Base-by-base conservation (phyloP, 2,113 vertebrate species). In the Sigmodon hispidus region DNA sequence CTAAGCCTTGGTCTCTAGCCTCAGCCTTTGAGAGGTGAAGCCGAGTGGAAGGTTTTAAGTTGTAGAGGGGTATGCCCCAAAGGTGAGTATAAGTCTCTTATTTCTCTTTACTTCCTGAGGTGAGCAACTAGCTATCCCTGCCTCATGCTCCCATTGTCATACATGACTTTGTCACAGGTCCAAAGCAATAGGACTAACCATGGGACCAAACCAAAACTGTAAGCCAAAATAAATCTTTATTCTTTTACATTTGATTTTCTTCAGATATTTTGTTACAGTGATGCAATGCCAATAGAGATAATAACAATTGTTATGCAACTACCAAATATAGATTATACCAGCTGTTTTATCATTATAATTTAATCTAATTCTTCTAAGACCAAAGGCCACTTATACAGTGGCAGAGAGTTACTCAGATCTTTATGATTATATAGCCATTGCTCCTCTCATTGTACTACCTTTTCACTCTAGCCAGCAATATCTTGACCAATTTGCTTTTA, bases 401-500 rank as follows among this genome's bases (percentile, higher is more conserved):
- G 3, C 36, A 7, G 10, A 89, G 83, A 52, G 24, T 67, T 90
- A 43, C 84, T 87, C 34, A 50, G 4, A 31, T 72, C 15, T 69
- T 94, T 29, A 17, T 12, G 16, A 57, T 85, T 93, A 67, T 48
- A 83, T 36, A 84, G 43, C 2, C 34, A 40, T 8, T 31, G 10
- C 10, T 43, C 36, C n/a, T 76, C 19, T n/a, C 17, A 13, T 40
- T 89, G 5, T 93, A 48, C 24, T 59, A 86, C 75, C 36, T 61
- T 9, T 34, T 86, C 65, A 40, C 57, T 10, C 40, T 31, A 89
- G 16, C 61, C 12, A 91, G 7, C 65, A 81, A 50, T 70, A 73
- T 11, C 4, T 50, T n/a, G 50, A 91, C n/a, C 94, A 72, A 52
- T 50, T 94, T 89, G n/a, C 21, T 48, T 95, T 76, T 76, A 61